Percentiles rank a stretch among this genome's conserved stretches.
These are phyloP conservation scores for Esox niger DNA, from an alignment of 2,113 vertebrate genomes.

Conservation along the genomic window DNA sequence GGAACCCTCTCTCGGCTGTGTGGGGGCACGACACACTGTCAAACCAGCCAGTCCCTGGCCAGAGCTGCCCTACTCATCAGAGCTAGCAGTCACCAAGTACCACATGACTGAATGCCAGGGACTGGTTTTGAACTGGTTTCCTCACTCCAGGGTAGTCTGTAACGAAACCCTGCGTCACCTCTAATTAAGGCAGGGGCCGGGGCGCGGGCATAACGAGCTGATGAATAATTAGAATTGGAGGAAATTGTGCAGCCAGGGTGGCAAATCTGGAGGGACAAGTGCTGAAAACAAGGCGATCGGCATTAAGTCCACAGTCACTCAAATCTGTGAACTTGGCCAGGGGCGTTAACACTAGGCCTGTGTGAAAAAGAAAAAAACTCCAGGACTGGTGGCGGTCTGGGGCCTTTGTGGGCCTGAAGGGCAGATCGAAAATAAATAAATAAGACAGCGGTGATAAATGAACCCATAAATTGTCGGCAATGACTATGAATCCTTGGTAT, in stretches of 20 bases:
- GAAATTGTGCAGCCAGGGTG: conserved; percentile 81
- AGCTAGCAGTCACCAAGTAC: conserved; percentile 61
- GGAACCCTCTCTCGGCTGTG: too few relatives aligned
- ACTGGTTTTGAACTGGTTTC: conserved; percentile 78
- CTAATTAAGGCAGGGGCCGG: conserved; percentile 74
- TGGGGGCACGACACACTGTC: conserved; percentile 49
- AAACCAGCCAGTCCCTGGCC: conserved; percentile 48
- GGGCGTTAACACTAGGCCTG: conserved; percentile 80
- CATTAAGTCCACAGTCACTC: conserved; percentile 92
- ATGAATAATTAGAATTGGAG: conserved; percentile 80
- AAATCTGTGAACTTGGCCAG: conserved; percentile 79
- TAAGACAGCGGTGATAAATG: conserved; percentile 69
- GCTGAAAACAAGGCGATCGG: conserved; percentile 89
- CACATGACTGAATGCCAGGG: neutral
- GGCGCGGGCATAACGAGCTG: conserved; percentile 74
- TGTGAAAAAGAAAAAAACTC: conserved; percentile 76
- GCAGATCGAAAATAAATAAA: conserved; percentile 65
- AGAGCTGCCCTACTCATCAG: too few relatives aligned
- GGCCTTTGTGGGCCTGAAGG: conserved; percentile 62
- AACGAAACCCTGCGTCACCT: conserved; percentile 70
- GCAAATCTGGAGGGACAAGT: conserved; percentile 95
- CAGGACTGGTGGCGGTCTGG: conserved; percentile 80
- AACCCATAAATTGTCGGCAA: conserved; percentile 63
- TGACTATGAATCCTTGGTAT: conserved; percentile 51
- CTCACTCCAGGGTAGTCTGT: conserved; percentile 71